phyloP scores from a whole-genome alignment of 2,797 vertebrate genomes.

The Sylvia borin region DNA sequence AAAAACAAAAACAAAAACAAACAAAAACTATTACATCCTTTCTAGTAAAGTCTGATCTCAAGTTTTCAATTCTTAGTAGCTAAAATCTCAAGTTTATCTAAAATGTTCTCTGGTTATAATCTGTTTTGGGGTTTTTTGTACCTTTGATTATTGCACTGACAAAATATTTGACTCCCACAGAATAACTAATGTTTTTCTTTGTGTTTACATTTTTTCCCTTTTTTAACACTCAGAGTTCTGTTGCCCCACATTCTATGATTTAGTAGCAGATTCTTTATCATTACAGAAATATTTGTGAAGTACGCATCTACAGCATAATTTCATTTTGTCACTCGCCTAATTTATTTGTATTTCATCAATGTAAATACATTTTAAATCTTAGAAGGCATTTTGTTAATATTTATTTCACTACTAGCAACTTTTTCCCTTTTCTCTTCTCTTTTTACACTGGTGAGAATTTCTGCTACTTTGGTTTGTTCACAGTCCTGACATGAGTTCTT shows the following conservation, averaged over 20 bases:
- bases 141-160: neutral
- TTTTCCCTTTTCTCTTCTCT: neutral
- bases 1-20: no score
- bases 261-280: neutral
- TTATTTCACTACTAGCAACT: neutral
- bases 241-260: neutral
- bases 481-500: neutral
- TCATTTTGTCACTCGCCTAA: neutral
- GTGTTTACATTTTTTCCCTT: neutral
- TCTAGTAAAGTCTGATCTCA: neutral
- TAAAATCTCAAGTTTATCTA: neutral
- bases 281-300: neutral
- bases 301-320: neutral
- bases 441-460: neutral
- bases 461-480: neutral
- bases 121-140: fast-evolving
- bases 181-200: neutral
- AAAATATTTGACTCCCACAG: neutral
- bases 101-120: neutral
- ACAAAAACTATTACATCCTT: neutral
- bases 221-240: neutral
- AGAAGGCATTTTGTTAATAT: neutral
- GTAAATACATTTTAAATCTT: neutral
- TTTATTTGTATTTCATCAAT: neutral
- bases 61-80: neutral